Evolutionary conservation across 2,888 invertebrate species (phyloP).

Genomic region (Xanthia icteritia): DNA sequence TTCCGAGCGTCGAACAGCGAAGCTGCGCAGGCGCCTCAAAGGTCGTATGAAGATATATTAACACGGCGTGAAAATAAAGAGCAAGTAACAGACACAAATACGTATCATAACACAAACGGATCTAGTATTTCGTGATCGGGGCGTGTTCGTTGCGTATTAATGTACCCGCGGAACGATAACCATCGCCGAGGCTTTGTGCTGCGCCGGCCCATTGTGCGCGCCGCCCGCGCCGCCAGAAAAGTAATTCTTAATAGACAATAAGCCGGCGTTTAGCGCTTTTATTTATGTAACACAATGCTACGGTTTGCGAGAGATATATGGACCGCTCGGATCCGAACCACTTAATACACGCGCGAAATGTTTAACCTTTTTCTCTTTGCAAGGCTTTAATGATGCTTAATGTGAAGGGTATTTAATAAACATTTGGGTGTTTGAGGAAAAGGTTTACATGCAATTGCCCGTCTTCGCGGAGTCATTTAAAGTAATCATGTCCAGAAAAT

Average conservation of each 20-base stretch:
- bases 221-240: conserved; percentile 83
- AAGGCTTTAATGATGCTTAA: conserved; percentile 56
- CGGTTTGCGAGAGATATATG: conserved; percentile 83
- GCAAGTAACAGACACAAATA: conserved; percentile 72
- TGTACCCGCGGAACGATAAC: conserved; percentile 83
- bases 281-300: conserved; percentile 87
- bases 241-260: conserved; percentile 90
- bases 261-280: conserved; percentile 87
- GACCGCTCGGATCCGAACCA: conserved; percentile 70
- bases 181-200: conserved; percentile 84
- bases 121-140: conserved; percentile 88
- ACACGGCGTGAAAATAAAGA: conserved; percentile 80
- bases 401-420: conserved; percentile 71
- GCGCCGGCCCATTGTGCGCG: conserved; percentile 86
- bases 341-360: conserved; percentile 63
- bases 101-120: conserved; percentile 83
- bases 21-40: conserved; percentile 50
- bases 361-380: conserved; percentile 50
- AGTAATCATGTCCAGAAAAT: conserved; percentile 45
- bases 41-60: conserved; percentile 71
- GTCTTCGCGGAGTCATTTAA: conserved; percentile 55
- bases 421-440: conserved; percentile 64
- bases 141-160: conserved; percentile 88
- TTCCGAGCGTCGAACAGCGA: conserved; percentile 12
- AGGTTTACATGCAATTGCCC: conserved; percentile 46